Evolutionary conservation across 2,888 invertebrate species (phyloP).

Genomic region (Baccha elongata): DNA sequence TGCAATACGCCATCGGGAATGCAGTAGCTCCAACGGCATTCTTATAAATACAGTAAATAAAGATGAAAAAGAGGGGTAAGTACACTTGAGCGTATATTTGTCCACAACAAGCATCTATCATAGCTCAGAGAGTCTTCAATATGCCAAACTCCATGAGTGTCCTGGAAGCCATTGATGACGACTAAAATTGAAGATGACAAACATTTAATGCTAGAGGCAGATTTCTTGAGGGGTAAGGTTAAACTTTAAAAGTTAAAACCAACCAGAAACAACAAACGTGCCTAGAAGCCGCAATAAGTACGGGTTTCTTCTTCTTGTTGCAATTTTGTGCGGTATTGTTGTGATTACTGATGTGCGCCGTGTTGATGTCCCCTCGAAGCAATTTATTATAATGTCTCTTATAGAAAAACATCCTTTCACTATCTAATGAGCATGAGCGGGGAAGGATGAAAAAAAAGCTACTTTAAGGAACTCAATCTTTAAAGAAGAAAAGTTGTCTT

Average conservation of each 20-base stretch:
- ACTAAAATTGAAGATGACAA: constrained; percentile 48
- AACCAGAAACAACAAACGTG: constrained; percentile 57
- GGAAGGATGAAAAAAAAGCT: too few relatives aligned
- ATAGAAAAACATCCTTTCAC: constrained; percentile 14
- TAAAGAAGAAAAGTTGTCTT: background rate
- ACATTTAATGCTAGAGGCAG: background rate
- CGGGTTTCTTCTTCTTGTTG: constrained; percentile 8
- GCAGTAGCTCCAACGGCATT: constrained; percentile 7
- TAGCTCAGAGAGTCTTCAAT: constrained; percentile 39
- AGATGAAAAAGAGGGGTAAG: too few relatives aligned
- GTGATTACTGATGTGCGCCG: constrained; percentile 21
- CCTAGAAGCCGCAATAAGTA: constrained; percentile 48
- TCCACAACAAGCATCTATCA: constrained; percentile 64
- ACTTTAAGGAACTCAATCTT: constrained; percentile 5
- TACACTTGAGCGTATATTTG: constrained; percentile 58
- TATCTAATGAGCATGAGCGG: background rate
- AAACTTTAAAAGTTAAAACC: constrained; percentile 15
- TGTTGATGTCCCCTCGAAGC: constrained; percentile 22
- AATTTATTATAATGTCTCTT: constrained; percentile 51
- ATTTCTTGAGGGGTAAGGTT: background rate
- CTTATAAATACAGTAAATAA: too few relatives aligned
- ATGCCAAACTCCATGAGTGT: constrained; percentile 26
- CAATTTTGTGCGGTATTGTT: constrained; percentile 30
- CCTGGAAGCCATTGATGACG: constrained; percentile 39
- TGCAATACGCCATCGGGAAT: constrained; percentile 10